These are phyloP conservation scores for Mimachlamys varia DNA, from an alignment of 2,888 invertebrate genomes.

Conservation along the genomic window DNA sequence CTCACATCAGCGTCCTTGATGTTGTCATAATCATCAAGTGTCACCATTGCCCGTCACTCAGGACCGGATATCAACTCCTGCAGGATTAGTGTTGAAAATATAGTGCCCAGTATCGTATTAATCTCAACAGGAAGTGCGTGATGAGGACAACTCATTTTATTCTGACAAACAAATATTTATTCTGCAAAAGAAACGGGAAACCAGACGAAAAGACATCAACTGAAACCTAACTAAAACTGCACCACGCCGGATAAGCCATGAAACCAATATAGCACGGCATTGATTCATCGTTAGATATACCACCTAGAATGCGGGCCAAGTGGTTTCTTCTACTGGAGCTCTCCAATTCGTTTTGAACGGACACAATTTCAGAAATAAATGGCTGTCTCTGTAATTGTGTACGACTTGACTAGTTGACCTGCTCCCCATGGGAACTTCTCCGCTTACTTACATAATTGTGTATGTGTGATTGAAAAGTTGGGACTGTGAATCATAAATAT, in stretches of 20 bases:
- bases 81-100: background rate
- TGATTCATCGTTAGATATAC: background rate
- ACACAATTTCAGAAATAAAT: background rate
- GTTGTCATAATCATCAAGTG: background rate
- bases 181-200: constrained; percentile 5
- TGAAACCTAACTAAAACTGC: background rate
- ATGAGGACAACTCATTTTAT: background rate
- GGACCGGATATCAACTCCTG: background rate
- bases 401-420: background rate
- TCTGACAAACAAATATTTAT: constrained; percentile 14
- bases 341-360: background rate
- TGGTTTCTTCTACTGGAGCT: background rate
- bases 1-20: background rate
- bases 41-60: background rate
- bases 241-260: background rate
- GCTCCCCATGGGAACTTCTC: background rate
- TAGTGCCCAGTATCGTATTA: background rate
- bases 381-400: background rate
- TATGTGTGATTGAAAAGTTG: background rate
- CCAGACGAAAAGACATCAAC: background rate
- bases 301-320: background rate
- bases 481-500: background rate
- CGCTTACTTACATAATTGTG: background rate
- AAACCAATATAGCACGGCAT: background rate
- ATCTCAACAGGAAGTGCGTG: background rate